These are phyloP conservation scores for Epinotia demarniana DNA, from an alignment of 2,888 invertebrate species.

Conservation along the genomic window DNA sequence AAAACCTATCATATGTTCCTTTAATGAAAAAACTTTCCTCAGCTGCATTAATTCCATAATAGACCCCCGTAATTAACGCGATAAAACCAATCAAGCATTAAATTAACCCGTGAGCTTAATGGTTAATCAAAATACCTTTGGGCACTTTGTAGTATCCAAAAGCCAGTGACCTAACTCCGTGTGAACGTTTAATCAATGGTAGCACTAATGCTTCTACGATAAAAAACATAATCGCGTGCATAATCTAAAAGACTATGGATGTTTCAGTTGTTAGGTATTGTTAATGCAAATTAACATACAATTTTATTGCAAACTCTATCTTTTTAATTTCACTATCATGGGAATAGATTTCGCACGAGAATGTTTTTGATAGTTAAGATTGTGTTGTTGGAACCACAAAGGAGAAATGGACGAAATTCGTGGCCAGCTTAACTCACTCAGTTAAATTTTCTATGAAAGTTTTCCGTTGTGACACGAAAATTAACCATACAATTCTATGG, in stretches of 20 bases:
- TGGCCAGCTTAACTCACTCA: too few species aligned
- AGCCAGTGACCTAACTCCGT: not conserved
- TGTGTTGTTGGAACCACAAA: not conserved
- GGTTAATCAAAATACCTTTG: constrained; percentile 25
- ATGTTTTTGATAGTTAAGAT: not conserved
- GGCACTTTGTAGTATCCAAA: not conserved
- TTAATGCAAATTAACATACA: constrained; percentile 16
- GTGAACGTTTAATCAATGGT: not conserved
- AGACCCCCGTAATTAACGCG: not conserved
- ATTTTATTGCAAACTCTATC: constrained; percentile 13
- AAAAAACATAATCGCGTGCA: not conserved
- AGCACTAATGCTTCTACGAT: not conserved
- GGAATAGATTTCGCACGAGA: not conserved
- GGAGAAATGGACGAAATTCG: too few species aligned
- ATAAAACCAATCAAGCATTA: constrained; percentile 11
- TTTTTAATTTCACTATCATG: constrained; percentile 53
- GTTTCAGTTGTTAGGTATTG: not conserved
- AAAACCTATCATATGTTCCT: not conserved
- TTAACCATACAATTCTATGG: too few species aligned
- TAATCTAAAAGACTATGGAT: not conserved
- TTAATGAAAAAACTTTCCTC: not conserved
- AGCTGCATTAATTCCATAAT: not conserved
- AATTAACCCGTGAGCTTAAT: constrained; percentile 6
- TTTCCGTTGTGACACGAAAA: too few species aligned
- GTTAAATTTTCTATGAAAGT: too few species aligned